Conservation (phyloP, 2,888 invertebrate species). For the Stenchaetothrips biformis region DNA sequence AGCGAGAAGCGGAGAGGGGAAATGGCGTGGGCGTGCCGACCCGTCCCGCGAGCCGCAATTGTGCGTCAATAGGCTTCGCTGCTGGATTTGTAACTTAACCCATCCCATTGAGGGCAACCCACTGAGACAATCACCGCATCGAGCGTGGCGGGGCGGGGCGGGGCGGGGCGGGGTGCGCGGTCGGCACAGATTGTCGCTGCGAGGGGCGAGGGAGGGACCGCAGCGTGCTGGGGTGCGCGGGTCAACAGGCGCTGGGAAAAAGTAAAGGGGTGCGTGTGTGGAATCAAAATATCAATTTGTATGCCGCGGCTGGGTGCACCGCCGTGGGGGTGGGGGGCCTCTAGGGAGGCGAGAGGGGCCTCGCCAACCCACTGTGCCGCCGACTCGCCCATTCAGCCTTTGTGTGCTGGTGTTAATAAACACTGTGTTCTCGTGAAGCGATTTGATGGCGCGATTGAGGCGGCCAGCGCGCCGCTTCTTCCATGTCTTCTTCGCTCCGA, state of each 20-base stretch:
- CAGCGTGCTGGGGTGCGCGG: constrained; percentile 40
- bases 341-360: not conserved
- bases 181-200: constrained; percentile 39
- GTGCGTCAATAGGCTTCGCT: constrained; percentile 27
- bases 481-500: too few species aligned
- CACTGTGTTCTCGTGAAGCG: too few species aligned
- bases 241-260: constrained; percentile 40
- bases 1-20: constrained; percentile 26
- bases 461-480: too few species aligned
- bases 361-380: too few species aligned
- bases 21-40: constrained; percentile 40
- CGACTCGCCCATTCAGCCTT: too few species aligned
- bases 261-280: constrained; percentile 39
- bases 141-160: constrained; percentile 2
- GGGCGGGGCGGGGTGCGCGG: constrained; percentile 28
- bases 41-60: constrained; percentile 38
- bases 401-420: too few species aligned
- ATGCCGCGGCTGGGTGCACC: constrained; percentile 38
- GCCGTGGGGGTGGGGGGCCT: constrained; percentile 38
- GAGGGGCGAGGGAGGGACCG: constrained; percentile 42
- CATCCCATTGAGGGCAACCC: constrained; percentile 30
- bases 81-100: constrained; percentile 26
- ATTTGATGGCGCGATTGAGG: too few species aligned
- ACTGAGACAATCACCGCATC: constrained; percentile 26
- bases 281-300: constrained; percentile 33